Evolutionary conservation across 2,113 vertebrate genomes (phyloP).

Genomic region (Amphilophus citrinellus): DNA sequence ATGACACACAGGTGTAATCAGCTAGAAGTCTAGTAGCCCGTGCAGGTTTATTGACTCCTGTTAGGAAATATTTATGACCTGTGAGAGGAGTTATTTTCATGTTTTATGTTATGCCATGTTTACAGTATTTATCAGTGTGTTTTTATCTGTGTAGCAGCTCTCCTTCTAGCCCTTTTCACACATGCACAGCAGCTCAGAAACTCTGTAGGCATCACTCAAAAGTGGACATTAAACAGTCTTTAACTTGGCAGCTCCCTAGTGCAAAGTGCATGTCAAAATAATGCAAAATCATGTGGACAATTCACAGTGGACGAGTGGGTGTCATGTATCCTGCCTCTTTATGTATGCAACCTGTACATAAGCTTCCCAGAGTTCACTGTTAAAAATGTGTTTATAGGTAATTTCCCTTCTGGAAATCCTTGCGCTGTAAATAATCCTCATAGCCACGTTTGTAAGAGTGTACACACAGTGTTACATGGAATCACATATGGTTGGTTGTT

Average conservation of each 20-base stretch:
- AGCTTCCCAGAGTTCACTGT: not conserved
- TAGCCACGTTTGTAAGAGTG: not conserved
- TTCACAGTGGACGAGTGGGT: not conserved
- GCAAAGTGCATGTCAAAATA: not conserved
- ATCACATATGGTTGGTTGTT: not conserved
- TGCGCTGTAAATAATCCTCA: slow-evolving; percentile 25
- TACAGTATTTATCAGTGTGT: slow-evolving; percentile 3
- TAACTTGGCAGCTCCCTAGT: not conserved
- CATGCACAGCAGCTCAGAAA: not conserved
- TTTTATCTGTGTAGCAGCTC: slow-evolving; percentile 2
- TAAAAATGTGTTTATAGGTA: not conserved
- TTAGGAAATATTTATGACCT: slow-evolving; percentile 63
- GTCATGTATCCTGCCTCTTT: not conserved
- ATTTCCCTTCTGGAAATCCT: slow-evolving; percentile 24
- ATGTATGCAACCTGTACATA: too few species aligned
- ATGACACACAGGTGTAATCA: slow-evolving; percentile 77
- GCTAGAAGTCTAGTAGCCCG: slow-evolving; percentile 46
- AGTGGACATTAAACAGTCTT: not conserved
- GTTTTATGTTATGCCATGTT: slow-evolving; percentile 3
- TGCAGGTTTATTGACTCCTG: slow-evolving; percentile 68
- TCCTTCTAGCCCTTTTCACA: not conserved
- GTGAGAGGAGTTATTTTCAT: slow-evolving; percentile 29
- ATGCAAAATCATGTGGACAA: not conserved
- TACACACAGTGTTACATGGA: not conserved
- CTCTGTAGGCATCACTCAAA: not conserved